These are phyloP conservation scores for Vicugna pacos DNA, from an alignment of 2,113 vertebrate genomes.

Conservation along the genomic window DNA sequence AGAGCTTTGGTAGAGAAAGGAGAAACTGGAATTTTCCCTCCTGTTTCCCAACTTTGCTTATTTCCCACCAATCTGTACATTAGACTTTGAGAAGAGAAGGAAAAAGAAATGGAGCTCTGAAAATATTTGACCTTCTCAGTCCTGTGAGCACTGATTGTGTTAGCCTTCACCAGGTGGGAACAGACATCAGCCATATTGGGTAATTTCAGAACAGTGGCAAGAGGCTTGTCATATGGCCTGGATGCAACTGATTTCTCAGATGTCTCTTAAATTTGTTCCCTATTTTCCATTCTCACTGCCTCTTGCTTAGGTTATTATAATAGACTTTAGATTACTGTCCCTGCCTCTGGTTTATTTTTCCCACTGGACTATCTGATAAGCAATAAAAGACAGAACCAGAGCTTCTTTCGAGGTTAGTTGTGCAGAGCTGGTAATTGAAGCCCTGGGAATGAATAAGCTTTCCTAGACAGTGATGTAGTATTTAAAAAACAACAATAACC, in stretches of 20 bases:
- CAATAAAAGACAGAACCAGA: neutral
- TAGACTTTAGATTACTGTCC: neutral
- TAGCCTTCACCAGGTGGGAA: neutral
- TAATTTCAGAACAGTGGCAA: neutral
- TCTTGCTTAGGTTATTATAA: neutral
- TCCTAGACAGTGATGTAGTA: neutral
- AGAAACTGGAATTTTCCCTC: constrained; percentile 4
- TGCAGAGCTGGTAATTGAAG: neutral
- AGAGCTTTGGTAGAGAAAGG: neutral
- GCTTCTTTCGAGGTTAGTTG: constrained; percentile 12
- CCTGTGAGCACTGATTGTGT: neutral
- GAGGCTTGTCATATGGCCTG: neutral
- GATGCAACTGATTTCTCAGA: neutral
- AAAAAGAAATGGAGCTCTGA: neutral
- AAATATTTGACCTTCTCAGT: neutral
- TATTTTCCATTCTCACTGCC: neutral
- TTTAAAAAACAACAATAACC: neutral
- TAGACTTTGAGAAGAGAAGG: neutral
- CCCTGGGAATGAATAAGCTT: neutral
- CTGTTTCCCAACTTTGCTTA: neutral
- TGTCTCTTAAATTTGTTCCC: neutral
- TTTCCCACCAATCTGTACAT: neutral
- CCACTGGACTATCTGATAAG: neutral
- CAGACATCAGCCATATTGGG: neutral
- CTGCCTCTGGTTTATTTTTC: constrained; percentile 31